Conservation (phyloP, 2,797 vertebrate genomes). For the Eremophila alpestris region DNA sequence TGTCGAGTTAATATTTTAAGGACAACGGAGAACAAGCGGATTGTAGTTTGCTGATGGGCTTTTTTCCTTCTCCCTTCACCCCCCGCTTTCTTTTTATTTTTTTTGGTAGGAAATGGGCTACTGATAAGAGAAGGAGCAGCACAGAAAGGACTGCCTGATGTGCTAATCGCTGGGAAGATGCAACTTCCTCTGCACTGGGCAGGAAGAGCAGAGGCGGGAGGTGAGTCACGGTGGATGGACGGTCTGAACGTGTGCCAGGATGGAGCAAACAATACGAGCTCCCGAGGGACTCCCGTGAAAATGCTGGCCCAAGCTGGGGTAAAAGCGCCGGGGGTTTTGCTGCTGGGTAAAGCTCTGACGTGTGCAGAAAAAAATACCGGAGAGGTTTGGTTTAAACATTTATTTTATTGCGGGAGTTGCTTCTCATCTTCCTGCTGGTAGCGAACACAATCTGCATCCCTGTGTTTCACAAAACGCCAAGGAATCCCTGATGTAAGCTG, state of each 20-base stretch:
- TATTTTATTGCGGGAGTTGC: background rate
- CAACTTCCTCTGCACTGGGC: background rate
- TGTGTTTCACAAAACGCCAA: accelerated
- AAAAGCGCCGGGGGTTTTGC: background rate
- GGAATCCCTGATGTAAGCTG: background rate
- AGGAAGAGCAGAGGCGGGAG: background rate
- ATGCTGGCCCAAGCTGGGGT: background rate
- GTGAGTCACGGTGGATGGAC: background rate
- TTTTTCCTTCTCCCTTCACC: accelerated
- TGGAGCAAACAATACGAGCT: background rate
- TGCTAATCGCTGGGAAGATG: background rate
- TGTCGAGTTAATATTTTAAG: conserved; percentile 62
- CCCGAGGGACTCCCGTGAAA: accelerated
- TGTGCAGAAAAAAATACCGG: accelerated
- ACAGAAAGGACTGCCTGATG: background rate
- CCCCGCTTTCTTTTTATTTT: background rate
- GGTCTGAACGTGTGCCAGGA: background rate
- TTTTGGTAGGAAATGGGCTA: background rate
- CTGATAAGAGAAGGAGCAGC: background rate
- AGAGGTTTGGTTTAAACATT: background rate
- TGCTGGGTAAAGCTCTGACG: background rate
- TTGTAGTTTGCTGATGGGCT: background rate
- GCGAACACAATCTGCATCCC: accelerated
- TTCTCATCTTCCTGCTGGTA: background rate
- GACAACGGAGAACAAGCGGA: background rate